Conservation (phyloP, 2,888 invertebrate species). For the Drosophila hamatofila region DNA sequence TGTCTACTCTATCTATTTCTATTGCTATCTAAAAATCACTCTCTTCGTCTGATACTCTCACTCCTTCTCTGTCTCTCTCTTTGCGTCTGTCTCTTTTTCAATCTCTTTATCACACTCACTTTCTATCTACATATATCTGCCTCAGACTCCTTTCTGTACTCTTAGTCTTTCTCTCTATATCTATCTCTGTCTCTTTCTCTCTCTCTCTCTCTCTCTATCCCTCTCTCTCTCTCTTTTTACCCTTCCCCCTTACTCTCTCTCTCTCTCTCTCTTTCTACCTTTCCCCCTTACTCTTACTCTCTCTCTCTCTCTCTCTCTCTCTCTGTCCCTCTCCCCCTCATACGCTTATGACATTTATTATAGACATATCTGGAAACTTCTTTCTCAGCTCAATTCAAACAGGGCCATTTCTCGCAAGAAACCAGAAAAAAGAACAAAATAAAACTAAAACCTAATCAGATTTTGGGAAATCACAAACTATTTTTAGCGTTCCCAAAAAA, state of each 20-base stretch:
- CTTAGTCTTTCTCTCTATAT: background rate
- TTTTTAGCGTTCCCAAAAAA: conserved; percentile 14
- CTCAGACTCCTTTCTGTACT: too few relatives aligned
- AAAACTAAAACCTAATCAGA: conserved; percentile 10
- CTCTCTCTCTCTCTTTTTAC: background rate
- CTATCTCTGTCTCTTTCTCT: background rate
- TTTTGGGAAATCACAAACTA: conserved; percentile 13
- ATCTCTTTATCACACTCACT: background rate
- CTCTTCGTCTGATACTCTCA: too few relatives aligned
- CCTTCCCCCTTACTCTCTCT: too few relatives aligned
- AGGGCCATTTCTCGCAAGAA: background rate
- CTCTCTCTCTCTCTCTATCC: background rate
- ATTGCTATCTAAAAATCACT: background rate
- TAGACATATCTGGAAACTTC: background rate
- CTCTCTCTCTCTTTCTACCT: background rate
- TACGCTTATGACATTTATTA: background rate
- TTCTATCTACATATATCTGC: background rate
- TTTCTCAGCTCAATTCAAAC: conserved; percentile 3
- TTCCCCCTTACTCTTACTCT: too few relatives aligned
- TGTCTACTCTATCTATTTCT: background rate
- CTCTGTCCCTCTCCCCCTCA: background rate
- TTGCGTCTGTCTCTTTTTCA: background rate
- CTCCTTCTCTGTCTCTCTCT: too few relatives aligned
- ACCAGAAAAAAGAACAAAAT: background rate
- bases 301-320: background rate